Conservation (phyloP, 2,888 invertebrate species). For the Meiosimyza platycephala region DNA sequence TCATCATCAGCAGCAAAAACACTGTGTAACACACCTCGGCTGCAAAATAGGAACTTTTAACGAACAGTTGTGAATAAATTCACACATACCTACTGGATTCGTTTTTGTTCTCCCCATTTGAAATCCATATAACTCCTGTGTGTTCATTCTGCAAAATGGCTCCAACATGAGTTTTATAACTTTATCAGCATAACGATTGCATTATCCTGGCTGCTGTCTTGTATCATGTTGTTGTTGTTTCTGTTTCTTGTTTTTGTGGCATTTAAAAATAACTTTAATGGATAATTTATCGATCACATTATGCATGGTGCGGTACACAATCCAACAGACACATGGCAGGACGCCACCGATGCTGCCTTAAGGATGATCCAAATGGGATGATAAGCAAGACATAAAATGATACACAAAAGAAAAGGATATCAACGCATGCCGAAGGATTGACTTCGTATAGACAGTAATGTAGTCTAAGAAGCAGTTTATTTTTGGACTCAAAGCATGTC, state of each 20-base stretch:
- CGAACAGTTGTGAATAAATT: slow-evolving; percentile 27
- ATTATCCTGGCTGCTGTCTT: slow-evolving; percentile 53
- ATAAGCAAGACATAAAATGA: slow-evolving; percentile 35
- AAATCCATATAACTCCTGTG: too few relatives aligned
- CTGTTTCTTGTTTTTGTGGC: slow-evolving; percentile 51
- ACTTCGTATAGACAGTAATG: slow-evolving; percentile 52
- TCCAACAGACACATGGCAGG: background rate
- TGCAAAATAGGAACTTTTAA: background rate
- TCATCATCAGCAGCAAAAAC: slow-evolving; percentile 24
- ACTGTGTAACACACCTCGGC: slow-evolving; percentile 20
- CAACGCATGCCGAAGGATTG: slow-evolving; percentile 28
- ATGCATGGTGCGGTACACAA: slow-evolving; percentile 34
- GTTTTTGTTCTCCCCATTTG: too few relatives aligned
- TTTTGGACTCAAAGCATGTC: slow-evolving; percentile 8
- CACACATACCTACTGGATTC: slow-evolving; percentile 6
- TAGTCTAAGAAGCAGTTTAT: slow-evolving; percentile 48
- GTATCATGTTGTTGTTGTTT: slow-evolving; percentile 23
- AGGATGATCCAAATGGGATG: slow-evolving; percentile 41
- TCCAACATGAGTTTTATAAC: slow-evolving; percentile 58
- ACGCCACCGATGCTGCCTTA: slow-evolving; percentile 21
- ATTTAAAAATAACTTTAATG: slow-evolving; percentile 65
- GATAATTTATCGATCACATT: slow-evolving; percentile 65
- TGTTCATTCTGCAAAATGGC: slow-evolving; percentile 39
- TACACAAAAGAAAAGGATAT: slow-evolving; percentile 35
- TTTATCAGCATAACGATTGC: slow-evolving; percentile 63